Evolutionary conservation across 2,797 vertebrate species (phyloP), one percentile per base, ranked within the genome.

Genomic region (Chromis chromis): DNA sequence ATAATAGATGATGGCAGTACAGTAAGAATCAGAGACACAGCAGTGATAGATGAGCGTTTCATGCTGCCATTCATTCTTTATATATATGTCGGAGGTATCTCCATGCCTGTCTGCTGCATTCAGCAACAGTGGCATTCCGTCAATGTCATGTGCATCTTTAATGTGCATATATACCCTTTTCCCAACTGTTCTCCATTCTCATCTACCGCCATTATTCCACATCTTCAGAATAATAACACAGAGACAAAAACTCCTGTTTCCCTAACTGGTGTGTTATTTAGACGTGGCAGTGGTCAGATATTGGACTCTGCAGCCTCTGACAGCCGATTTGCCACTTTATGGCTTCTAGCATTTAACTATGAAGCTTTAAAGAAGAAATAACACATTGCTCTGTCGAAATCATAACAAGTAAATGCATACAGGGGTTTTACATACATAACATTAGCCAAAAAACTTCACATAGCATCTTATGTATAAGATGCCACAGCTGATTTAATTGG

Each of bases 1-100:
- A 89, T 91, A 87, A 90, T 89, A 81, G 82, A 93, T 90, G 76
- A 63, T 50, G 68, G 68, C 73, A 56, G 79, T 85, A 90, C 79
- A 87, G 86, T 86, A 77, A 68, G 64, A 88, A 78, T 85, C 77
- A 73, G 58, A 85, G 78, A 69, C 71, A 24, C 44, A 79, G 83
- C 59, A 65, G 33, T 85, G 84, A 92, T 82, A 65, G 85, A 92
- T 83, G 78, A 90, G 82, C 79, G 83, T 83, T 88, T 84, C 76
- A 83, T 70, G 78, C 81, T 82, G 77, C 79, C 56, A 77, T 76
- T 84, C 17, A 28, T 85, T 79, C 81, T 82, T 76, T 70, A 62
- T 82, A 53, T 76, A 74, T 84, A 72, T 65, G 79, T 67, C 40
- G n/a, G 61, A 54, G 55, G 74, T 64, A 72, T 84, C 36, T 42